Percentiles rank a stretch among this genome's conserved stretches.
phyloP scores from a whole-genome alignment of 2,113 vertebrate genomes.

The Indicator maculatus region DNA sequence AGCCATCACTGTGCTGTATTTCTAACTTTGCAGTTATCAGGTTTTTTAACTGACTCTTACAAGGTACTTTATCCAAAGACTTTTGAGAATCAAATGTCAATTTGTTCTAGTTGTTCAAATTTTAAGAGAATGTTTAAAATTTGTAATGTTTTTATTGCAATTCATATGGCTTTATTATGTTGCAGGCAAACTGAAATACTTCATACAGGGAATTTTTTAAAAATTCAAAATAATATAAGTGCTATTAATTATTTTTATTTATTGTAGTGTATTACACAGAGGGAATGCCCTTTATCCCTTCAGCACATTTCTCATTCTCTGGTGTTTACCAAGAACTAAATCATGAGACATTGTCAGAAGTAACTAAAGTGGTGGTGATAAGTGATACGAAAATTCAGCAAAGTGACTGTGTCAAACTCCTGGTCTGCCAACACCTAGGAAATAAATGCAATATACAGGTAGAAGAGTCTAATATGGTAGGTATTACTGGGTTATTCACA shows the following conservation, averaged over 20 bases:
- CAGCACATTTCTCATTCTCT: background rate
- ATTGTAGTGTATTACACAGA: background rate
- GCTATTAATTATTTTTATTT: background rate
- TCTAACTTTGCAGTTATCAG: background rate
- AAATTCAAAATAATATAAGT: background rate
- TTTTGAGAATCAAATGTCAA: conserved; percentile 18
- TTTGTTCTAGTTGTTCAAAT: conserved; percentile 22
- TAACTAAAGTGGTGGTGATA: background rate
- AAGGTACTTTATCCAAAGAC: background rate
- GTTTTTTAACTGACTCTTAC: conserved; percentile 8
- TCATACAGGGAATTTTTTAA: background rate
- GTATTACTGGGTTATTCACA: background rate
- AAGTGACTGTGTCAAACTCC: background rate
- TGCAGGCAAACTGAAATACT: background rate
- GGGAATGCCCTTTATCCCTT: background rate
- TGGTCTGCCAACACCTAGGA: background rate
- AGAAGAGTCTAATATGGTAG: background rate
- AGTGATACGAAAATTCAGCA: background rate
- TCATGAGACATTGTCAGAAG: background rate
- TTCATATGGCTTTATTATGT: background rate
- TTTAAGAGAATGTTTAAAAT: conserved; percentile 2
- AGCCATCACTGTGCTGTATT: background rate
- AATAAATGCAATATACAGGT: background rate
- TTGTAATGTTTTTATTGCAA: background rate
- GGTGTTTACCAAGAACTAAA: background rate